Evolutionary conservation across 2,797 vertebrate genomes (phyloP), one percentile per base, ranked within the genome.

Genomic region (Simalia tracyae): DNA sequence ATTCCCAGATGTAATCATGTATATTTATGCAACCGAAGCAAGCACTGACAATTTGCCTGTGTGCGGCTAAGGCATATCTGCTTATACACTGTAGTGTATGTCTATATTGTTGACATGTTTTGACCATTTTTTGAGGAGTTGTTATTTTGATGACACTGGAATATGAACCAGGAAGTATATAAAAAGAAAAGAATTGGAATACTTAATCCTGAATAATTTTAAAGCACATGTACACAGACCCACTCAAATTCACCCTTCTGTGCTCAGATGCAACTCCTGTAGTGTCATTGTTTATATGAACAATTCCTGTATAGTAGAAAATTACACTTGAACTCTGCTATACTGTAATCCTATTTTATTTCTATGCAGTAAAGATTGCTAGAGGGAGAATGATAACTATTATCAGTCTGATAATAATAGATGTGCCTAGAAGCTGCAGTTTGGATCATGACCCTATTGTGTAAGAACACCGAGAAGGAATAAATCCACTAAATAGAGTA

Each of bases 321-420:
- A 89, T 86, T 31, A 89, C 14, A n/a, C 28, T 72, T 7, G 9
- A 50, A n/a, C 17, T 59, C 81, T 17, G 24, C 36, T 86, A 57
- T 57, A 42, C 72, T 84, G 24, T 89, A 86, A 86, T 86, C 61
- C 36, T 72, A 28, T 92, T 92, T 60, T 86, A 86, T 61, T 54
- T 72, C 63, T 72, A 1, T 50, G 81, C 36, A 17, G 36, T 89
- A 72, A 85, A 89, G 26, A 36, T 50, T 72, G 54, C 54, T 50
- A 86, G 81, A 89, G 76, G 66, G 91, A 86, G 26, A 92, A 60
- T 89, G 68, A 89, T 92, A 50, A 85, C 81, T 31, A 19, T 89
- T 89, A 86, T 92, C 89, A 92, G 36, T 50, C 42, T 68, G 15
- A n/a, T 86, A 89, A 92, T 68, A 85, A 89, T 59, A 86, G 87